Base-by-base conservation (phyloP, 2,888 invertebrate species). In the Eumerus sabulonum region DNA sequence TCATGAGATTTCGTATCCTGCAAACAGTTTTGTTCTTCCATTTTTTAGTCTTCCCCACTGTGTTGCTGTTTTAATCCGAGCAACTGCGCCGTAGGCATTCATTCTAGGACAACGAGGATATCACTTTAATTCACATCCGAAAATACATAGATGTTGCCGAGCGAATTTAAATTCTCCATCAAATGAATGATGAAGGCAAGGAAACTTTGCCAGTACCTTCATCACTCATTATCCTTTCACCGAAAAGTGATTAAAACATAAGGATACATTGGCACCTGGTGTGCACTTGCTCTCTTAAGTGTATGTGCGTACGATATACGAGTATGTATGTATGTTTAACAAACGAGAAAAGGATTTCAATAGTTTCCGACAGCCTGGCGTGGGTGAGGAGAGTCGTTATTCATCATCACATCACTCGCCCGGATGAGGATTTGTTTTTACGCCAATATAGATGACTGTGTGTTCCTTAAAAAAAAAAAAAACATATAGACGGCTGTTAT, bases 181-280 rank as follows among this genome's bases (percentile, higher is more conserved):
- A 27, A 7, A 4, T 27, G 27, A 27, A 27, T 27, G 27, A 7
- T 7, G 2, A 7, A 27, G 7, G 27, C 27, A 27, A 27, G 7
- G 27, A 27, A 27, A 27, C 27, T 27, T 27, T 27, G 27, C 27
- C 27, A 27, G 27, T 2, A 12, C 50, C 64, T 53, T 59, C 57
- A 72, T 53, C 45, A 66, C 18, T 72, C 53, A 72, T 72, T 72
- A 72, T 72, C 59, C 64, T 71, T 64, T 66, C 64, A 59, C 54
- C 54, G 64, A 53, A 59, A 66, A 64, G 57, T 72, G 72, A 72
- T 72, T 72, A 64, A 72, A 72, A 16, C 35, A 13, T 17, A 72
- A 72, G 64, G 47, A 36, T 53, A 38, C 27, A 13, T 45, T 42
- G 12, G 45, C 64, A 72, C 72, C 72, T 72, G 64, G 53, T 35